Evolutionary conservation across 2,797 vertebrate genomes (phyloP), one percentile per base, ranked within the genome.

Genomic region (Argentina silus): DNA sequence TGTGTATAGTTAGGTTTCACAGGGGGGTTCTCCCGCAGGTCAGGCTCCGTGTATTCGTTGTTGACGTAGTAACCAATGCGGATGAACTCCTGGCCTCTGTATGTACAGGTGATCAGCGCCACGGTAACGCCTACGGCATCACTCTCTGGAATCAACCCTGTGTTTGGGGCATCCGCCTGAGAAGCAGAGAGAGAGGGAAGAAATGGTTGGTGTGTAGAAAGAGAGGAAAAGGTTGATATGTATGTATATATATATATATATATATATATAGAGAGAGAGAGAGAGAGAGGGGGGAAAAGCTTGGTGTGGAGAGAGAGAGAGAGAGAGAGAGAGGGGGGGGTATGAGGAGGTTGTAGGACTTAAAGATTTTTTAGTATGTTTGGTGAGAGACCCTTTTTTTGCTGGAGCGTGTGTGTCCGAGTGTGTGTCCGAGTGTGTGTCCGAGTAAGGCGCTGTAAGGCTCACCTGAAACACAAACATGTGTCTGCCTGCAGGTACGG

Each of bases 381-480:
- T 14, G 47, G n/a, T 50, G 10, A 19, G 27, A 27, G 14, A 36
- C 27, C 27, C 27, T 36, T 36, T 36, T 36, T 36, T 1, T 36
- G 27, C 27, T 36, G 1, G 27, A 36, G 27, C 2, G 27, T 36
- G 27, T 36, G 27, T 36, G 27, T 17, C 8, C 9, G 63, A 1
- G 9, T 27, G 47, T 14, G 10, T 19, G 47, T 27, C 2, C 50
- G 17, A 51, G 1, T 27, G 47, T 36, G 27, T 36, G 27, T 27
- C 2, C 50, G 17, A 51, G 1, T 27, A 17, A 2, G 27, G 1
- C 2, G 21, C 2, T 45, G 1, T 6, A 1, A 12, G 0, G 78
- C 93, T 90, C 80, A 96, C 96, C 92, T 97, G 96, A 85, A 97
- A 97, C 19, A 97, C 89, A 86, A 97, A 97, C 96, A 96, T 96